A percentile compares a stretch with the other conserved stretches of the same genome.
Evolutionary conservation across 2,888 invertebrate genomes (phyloP).

Genomic region (Abrostola triplasia): DNA sequence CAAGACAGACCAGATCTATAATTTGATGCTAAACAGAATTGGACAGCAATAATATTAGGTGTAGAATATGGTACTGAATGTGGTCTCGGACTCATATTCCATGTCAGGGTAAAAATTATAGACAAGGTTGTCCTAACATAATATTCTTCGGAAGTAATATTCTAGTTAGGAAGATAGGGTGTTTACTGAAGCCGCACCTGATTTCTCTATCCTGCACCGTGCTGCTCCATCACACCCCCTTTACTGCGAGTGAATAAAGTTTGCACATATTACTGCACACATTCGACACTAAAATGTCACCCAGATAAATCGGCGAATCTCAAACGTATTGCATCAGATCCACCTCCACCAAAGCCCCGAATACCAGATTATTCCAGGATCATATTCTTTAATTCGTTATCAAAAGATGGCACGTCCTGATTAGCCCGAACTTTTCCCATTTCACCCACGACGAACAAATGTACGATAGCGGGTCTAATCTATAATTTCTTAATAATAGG

Average conservation of each 20-base stretch:
- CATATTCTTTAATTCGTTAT: constrained; percentile 53
- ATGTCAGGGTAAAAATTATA: too few species aligned
- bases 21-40: background rate
- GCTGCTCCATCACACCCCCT: too few species aligned
- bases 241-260: too few species aligned
- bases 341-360: constrained; percentile 6
- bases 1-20: background rate
- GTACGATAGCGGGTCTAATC: constrained; percentile 57
- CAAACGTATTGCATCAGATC: background rate
- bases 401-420: constrained; percentile 55
- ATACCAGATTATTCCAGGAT: constrained; percentile 22
- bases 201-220: too few species aligned
- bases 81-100: too few species aligned
- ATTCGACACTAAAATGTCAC: background rate
- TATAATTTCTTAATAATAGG: constrained; percentile 59
- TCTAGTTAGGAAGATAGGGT: too few species aligned
- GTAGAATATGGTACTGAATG: too few species aligned
- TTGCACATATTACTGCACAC: too few species aligned
- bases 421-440: constrained; percentile 57
- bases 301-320: background rate
- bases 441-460: constrained; percentile 48
- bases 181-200: too few species aligned
- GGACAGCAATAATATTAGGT: background rate
- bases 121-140: too few species aligned
- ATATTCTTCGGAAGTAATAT: too few species aligned